Conservation (phyloP, 1,140 invertebrate species). For the Drosophila teissieri region DNA sequence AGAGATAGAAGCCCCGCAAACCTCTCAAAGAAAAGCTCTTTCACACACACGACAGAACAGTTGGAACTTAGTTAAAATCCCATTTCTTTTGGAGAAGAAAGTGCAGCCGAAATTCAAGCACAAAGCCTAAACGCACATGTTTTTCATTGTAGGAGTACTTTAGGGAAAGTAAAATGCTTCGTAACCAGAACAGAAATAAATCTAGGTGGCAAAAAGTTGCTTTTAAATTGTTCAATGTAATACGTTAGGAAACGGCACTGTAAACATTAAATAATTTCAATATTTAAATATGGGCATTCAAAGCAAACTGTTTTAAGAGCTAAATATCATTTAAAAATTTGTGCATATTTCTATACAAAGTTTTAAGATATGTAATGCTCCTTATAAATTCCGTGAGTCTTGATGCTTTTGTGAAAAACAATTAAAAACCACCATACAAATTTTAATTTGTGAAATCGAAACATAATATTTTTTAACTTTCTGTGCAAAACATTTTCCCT, state of each 20-base stretch:
- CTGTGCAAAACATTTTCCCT: not conserved
- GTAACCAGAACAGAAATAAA: not conserved
- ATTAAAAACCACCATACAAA: not conserved
- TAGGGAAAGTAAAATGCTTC: slow-evolving; percentile 5
- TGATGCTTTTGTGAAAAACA: too few relatives aligned
- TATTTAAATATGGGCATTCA: not conserved
- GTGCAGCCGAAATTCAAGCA: slow-evolving; percentile 45
- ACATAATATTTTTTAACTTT: too few relatives aligned
- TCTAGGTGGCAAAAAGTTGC: not conserved
- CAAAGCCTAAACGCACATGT: slow-evolving; percentile 48
- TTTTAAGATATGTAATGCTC: too few relatives aligned
- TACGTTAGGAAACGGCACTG: not conserved
- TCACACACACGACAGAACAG: slow-evolving; percentile 35
- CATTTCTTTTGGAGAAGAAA: slow-evolving; percentile 18
- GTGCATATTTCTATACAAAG: not conserved
- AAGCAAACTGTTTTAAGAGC: not conserved
- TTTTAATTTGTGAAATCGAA: not conserved
- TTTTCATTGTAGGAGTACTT: slow-evolving; percentile 11
- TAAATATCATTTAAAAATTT: not conserved
- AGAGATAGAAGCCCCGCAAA: slow-evolving; percentile 34
- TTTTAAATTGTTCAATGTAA: not conserved
- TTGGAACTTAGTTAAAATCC: not conserved
- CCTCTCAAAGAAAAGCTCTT: slow-evolving; percentile 51
- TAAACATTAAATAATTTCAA: not conserved
- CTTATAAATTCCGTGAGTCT: too few relatives aligned